Percentiles rank a stretch among this genome's conserved stretches.
These are phyloP conservation scores for Lycaena phlaeas DNA, from an alignment of 2,888 invertebrate genomes.

Conservation along the genomic window DNA sequence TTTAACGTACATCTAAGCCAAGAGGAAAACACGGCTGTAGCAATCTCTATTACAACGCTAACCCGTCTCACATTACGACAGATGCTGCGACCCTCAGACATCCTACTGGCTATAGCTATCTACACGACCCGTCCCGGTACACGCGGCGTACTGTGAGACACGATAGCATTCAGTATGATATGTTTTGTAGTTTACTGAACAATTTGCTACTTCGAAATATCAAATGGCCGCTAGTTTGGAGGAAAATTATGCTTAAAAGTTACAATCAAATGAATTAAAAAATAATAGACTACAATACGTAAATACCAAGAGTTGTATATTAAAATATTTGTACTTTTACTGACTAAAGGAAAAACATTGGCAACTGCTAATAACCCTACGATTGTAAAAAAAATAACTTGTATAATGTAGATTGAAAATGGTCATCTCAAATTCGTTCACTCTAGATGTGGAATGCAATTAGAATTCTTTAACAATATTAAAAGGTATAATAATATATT, in stretches of 20 bases:
- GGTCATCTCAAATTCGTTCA: conserved; percentile 72
- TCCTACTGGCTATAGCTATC: background rate
- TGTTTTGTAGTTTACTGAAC: conserved; percentile 66
- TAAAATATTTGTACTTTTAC: conserved; percentile 88
- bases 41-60: conserved; percentile 18
- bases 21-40: conserved; percentile 47
- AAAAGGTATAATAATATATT: conserved; percentile 76
- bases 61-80: conserved; percentile 25
- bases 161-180: conserved; percentile 63
- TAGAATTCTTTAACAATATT: conserved; percentile 75
- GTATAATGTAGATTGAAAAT: conserved; percentile 73
- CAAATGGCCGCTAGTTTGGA: conserved; percentile 58
- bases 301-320: conserved; percentile 75
- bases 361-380: conserved; percentile 73
- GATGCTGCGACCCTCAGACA: conserved; percentile 17
- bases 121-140: too few relatives aligned
- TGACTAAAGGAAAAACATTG: conserved; percentile 82
- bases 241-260: conserved; percentile 69
- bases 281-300: conserved; percentile 71
- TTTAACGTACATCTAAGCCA: conserved; percentile 44
- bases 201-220: conserved; percentile 58
- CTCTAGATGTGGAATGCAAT: conserved; percentile 74
- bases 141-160: conserved; percentile 31
- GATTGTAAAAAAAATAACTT: conserved; percentile 70
- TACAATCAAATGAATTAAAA: conserved; percentile 67